phyloP scores from a whole-genome alignment of 1,140 invertebrate species.

The Riptortus pedestris region DNA sequence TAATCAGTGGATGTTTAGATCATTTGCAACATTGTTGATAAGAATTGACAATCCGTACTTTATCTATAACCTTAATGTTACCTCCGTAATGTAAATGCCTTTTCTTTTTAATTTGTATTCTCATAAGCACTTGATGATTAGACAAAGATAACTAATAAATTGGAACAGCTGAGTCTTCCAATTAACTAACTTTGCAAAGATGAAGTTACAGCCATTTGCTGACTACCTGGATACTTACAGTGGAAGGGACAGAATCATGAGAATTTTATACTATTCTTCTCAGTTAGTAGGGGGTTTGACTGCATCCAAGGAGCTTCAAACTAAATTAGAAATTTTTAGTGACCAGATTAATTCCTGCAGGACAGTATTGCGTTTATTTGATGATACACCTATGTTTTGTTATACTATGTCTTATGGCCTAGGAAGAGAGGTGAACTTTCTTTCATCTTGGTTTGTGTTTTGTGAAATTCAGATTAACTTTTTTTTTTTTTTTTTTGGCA shows the following conservation, averaged over 20 bases:
- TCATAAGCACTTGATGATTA: no score
- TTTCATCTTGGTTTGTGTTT: not conserved
- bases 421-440: constrained; percentile 42
- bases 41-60: no score
- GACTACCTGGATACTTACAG: constrained; percentile 42
- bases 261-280: constrained; percentile 53
- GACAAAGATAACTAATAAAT: no score
- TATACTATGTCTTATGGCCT: constrained; percentile 50
- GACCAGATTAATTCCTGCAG: constrained; percentile 55
- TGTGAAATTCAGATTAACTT: constrained; percentile 26
- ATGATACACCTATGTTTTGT: constrained; percentile 60
- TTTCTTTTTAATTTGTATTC: no score
- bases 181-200: no score
- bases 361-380: constrained; percentile 57
- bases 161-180: no score
- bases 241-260: constrained; percentile 50
- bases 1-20: no score
- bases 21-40: no score
- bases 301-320: constrained; percentile 38
- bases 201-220: constrained; percentile 3
- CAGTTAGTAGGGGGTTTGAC: constrained; percentile 48
- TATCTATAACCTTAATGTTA: no score
- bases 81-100: no score
- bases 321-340: constrained; percentile 48
- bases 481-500: not conserved